Percentiles rank a stretch among this genome's conserved stretches.
Conservation (phyloP, 2,797 vertebrate species). For the Euthynnus affinis region DNA sequence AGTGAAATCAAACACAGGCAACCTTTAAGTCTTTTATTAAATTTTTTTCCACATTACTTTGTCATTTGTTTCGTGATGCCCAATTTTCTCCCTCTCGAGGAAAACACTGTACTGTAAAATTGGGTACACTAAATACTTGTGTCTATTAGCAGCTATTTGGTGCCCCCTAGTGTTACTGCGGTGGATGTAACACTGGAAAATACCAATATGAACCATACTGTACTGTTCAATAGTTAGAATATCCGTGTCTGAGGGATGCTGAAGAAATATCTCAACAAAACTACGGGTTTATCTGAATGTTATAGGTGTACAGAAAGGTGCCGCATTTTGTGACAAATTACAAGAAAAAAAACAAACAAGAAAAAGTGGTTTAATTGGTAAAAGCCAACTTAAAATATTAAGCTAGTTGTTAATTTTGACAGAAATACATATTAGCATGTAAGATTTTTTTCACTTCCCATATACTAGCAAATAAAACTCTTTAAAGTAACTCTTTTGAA, state of each 20-base stretch:
- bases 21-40: background rate
- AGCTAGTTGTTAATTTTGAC: too few species aligned
- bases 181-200: slow-evolving; percentile 29
- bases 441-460: too few species aligned
- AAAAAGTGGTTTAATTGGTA: too few species aligned
- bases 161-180: slow-evolving; percentile 69
- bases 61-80: background rate
- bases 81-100: background rate
- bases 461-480: too few species aligned
- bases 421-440: too few species aligned
- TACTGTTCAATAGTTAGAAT: too few species aligned
- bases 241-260: background rate
- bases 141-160: slow-evolving; percentile 30
- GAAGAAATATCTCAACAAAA: background rate
- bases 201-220: background rate
- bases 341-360: too few species aligned
- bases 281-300: background rate
- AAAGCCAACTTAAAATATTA: too few species aligned
- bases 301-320: too few species aligned
- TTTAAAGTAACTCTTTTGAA: too few species aligned
- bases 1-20: background rate
- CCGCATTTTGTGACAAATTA: too few species aligned
- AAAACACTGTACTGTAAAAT: background rate
- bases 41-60: background rate
- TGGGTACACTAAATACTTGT: background rate